Evolutionary conservation across 2,797 vertebrate species (phyloP), one percentile per base, ranked within the genome.

Genomic region (Arvicola amphibius): DNA sequence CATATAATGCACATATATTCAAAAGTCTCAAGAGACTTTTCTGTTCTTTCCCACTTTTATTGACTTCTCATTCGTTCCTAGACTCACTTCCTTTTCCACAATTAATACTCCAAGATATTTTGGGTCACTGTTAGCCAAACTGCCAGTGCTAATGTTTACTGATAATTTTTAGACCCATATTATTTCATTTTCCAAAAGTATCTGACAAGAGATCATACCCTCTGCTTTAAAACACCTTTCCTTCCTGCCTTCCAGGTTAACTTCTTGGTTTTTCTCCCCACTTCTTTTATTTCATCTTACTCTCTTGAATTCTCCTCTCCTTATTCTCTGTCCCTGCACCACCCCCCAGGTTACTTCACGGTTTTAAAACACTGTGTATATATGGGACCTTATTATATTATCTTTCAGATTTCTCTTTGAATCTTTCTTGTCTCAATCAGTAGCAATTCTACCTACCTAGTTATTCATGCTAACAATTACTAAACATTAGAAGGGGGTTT

Each of bases 351-450:
- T 83, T 48, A 96, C 91, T 69, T 93, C 65, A 93, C 34, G 71
- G 19, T 95, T 96, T 95, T 94, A 87, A 94, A 96, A 88, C 87
- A 93, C 34, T 40, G 80, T 51, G 94, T 94, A 92, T 71, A 92
- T 67, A 84, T 23, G 40, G 81, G 46, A 65, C n/a, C 32, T 87
- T 53, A 37, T 10, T 48, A 65, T 9, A 65, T 37, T 90, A 23
- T n/a, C 56, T 77, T 40, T 40, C 59, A 37, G 37, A 79, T 88
- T 90, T 80, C n/a, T 79, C 53, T 93, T 93, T 67, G 46, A 86
- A n/a, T 88, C 94, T 71, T 92, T 89, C 19, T 51, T 79, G 56
- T 83, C n/a, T 91, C 63, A 93, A 76, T 81, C 86, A 88, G 88
- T n/a, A 96, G 40, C 27, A 96, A 37, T 7, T 78, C 40, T 4